Evolutionary conservation across 2,888 invertebrate genomes (phyloP), one percentile per base, ranked within the genome.

Genomic region (Syritta pipiens): DNA sequence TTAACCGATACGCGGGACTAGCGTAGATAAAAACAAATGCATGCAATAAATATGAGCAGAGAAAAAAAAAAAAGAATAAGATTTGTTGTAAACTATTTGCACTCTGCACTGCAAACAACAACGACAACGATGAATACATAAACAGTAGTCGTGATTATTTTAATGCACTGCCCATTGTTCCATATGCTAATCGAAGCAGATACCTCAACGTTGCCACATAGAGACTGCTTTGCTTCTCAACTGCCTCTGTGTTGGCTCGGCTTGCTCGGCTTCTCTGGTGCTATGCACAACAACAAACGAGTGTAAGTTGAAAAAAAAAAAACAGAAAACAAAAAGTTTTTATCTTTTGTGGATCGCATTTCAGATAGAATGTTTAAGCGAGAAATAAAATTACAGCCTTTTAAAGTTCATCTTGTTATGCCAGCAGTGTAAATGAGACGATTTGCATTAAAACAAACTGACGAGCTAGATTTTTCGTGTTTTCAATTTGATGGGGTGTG

Each of bases 151-250:
- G 48, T 57, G 55, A 46, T 67, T 53, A 20, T 22, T 20, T 48
- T 37, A 57, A 48, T 19, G 20, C 35, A 3, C 20, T 67, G 19
- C 26, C 37, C 67, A 55, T 67, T 55, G 55, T 67, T 57, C 37
- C 55, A 67, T 67, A 67, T 67, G 67, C 67, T 67, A 67, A 67
- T 67, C 67, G 37, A 67, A 57, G 26, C 46, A 67, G 67, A 55
- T 53, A 67, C 32, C 19, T 26, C 55, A 53, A 46, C 67, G 53
- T 46, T 26, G 35, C 46, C 46, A 9, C 24, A 24, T 2, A 7
- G 28, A 28, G 4, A 9, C 6, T 28, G 28, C n/a, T 28, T 9
- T 28, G 28, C n/a, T 28, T n/a, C 28, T n/a, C n/a, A 9, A 28
- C 28, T n/a, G 6, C 2, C 3, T 9, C 6, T 28, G 28, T 28